These are phyloP conservation scores for Podilymbus podiceps DNA, from an alignment of 2,113 vertebrate species.

Conservation along the genomic window DNA sequence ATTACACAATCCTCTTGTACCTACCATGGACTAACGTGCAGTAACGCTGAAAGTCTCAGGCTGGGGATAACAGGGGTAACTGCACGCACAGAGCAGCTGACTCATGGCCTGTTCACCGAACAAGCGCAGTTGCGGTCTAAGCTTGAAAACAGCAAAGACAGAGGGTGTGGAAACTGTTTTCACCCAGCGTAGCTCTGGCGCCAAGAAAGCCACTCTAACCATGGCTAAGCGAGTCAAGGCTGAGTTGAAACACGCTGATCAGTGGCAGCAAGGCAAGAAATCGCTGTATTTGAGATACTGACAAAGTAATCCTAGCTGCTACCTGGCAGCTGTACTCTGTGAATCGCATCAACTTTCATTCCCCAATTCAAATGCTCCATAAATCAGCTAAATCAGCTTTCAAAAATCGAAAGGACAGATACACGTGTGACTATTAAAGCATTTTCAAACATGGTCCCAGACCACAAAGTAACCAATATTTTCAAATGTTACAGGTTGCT, in stretches of 20 bases:
- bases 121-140: neutral
- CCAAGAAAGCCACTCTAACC: neutral
- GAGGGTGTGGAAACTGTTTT: neutral
- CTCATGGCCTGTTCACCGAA: neutral
- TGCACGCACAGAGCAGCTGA: neutral
- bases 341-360: neutral
- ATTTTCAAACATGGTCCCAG: neutral
- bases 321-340: neutral
- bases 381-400: neutral
- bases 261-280: neutral
- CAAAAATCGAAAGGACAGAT: neutral
- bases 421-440: neutral
- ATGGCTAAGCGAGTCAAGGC: neutral
- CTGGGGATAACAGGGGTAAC: neutral
- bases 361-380: neutral
- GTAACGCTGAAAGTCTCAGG: neutral
- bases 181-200: neutral
- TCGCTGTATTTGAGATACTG: neutral
- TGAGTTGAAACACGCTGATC: neutral
- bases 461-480: neutral
- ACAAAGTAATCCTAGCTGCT: neutral
- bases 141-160: neutral
- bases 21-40: fast-evolving
- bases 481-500: neutral
- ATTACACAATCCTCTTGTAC: neutral